Evolutionary conservation across 2,888 invertebrate species (phyloP).

Genomic region (Stomorhina lunata): DNA sequence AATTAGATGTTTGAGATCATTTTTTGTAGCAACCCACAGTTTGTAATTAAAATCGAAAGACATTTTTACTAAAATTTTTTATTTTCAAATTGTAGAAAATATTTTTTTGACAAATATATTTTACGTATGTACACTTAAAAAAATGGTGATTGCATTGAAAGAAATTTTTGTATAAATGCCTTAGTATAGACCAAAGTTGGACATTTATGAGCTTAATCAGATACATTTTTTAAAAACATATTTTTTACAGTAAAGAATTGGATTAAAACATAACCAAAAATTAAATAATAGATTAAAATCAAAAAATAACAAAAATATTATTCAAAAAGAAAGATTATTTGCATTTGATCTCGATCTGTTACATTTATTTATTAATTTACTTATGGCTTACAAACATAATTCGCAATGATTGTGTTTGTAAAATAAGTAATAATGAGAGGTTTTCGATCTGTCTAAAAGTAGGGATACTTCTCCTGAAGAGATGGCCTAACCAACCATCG

Average conservation of each 20-base stretch:
- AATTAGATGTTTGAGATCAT: slow-evolving; percentile 78
- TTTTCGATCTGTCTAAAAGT: no score
- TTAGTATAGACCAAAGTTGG: not conserved
- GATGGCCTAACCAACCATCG: no score
- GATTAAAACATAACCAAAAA: no score
- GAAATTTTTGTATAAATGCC: not conserved
- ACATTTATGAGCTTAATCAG: not conserved
- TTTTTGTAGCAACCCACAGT: slow-evolving; percentile 81
- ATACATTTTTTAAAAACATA: not conserved
- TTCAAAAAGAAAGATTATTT: no score
- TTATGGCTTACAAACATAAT: no score
- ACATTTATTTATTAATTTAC: no score
- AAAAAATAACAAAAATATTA: no score
- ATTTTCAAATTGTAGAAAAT: not conserved
- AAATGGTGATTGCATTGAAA: not conserved
- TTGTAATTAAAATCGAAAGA: slow-evolving; percentile 80
- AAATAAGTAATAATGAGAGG: no score
- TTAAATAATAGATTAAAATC: no score
- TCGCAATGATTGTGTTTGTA: no score
- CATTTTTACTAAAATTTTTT: slow-evolving; percentile 75
- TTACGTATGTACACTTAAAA: not conserved
- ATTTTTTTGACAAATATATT: not conserved
- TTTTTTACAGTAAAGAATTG: not conserved
- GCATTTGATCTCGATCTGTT: no score
- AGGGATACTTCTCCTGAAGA: no score